Conservation (phyloP, 2,888 invertebrate species). For the Halictus quadricinctus region DNA sequence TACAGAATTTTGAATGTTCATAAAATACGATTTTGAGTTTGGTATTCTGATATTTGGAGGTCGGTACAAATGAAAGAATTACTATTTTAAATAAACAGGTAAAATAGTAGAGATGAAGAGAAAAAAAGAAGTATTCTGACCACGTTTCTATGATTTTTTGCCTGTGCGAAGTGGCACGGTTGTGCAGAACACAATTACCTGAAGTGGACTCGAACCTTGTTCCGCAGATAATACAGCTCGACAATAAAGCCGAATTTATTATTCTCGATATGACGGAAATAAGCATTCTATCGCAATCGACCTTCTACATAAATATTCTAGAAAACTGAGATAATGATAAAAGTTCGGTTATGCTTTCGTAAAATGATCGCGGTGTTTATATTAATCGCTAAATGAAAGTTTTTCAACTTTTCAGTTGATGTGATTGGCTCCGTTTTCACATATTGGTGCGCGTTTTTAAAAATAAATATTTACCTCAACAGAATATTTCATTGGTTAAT, state of each 20-base stretch:
- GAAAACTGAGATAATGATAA: background rate
- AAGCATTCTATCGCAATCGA: conserved; percentile 31
- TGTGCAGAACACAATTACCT: conserved; percentile 57
- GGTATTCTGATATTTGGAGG: background rate
- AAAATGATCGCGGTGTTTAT: background rate
- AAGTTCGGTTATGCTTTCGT: background rate
- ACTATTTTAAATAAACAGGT: background rate
- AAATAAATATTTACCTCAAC: too few species aligned
- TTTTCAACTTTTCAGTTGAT: too few species aligned
- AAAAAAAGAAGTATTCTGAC: background rate
- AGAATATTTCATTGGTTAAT: too few species aligned
- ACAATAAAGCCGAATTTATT: conserved; percentile 33
- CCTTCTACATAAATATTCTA: background rate
- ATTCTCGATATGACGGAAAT: background rate
- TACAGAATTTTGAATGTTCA: background rate
- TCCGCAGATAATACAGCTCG: conserved; percentile 46
- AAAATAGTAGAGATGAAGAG: background rate
- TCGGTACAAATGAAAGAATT: background rate
- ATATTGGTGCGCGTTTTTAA: too few species aligned
- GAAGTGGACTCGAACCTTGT: conserved; percentile 50
- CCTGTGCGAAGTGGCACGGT: conserved; percentile 25
- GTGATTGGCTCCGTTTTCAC: too few species aligned
- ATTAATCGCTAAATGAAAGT: background rate
- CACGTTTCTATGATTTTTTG: background rate
- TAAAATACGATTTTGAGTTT: too few species aligned